phyloP scores from a whole-genome alignment of 2,797 vertebrate genomes.

The Clarias platycephalus region DNA sequence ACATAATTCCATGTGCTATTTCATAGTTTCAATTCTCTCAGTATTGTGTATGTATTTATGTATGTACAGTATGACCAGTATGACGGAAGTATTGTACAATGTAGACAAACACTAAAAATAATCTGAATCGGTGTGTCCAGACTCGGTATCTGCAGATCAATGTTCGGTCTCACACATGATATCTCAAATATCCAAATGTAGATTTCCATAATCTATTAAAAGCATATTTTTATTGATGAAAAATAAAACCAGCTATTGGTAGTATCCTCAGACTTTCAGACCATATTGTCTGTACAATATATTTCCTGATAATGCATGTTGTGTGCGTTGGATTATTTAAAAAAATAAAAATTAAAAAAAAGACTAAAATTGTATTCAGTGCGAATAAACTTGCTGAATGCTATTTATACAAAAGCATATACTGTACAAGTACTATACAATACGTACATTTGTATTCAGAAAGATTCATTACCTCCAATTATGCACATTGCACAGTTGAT shows the following conservation, averaged over 20 bases:
- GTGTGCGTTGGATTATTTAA: background rate
- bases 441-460: background rate
- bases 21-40: too few species aligned
- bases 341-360: background rate
- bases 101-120: too few species aligned
- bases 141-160: background rate
- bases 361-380: background rate
- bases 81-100: too few species aligned
- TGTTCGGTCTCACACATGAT: background rate
- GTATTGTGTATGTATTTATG: too few species aligned
- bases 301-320: background rate
- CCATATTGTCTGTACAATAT: background rate
- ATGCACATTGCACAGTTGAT: background rate
- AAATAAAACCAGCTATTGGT: background rate
- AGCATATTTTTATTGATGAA: background rate
- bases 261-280: background rate
- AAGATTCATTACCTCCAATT: background rate
- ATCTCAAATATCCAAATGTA: background rate
- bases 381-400: background rate
- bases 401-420: background rate
- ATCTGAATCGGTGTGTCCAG: too few species aligned
- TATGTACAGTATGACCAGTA: too few species aligned
- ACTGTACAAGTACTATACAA: background rate
- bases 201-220: background rate
- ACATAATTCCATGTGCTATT: too few species aligned